Evolutionary conservation across 2,113 vertebrate genomes (phyloP).

Genomic region (Xyrauchen texanus): DNA sequence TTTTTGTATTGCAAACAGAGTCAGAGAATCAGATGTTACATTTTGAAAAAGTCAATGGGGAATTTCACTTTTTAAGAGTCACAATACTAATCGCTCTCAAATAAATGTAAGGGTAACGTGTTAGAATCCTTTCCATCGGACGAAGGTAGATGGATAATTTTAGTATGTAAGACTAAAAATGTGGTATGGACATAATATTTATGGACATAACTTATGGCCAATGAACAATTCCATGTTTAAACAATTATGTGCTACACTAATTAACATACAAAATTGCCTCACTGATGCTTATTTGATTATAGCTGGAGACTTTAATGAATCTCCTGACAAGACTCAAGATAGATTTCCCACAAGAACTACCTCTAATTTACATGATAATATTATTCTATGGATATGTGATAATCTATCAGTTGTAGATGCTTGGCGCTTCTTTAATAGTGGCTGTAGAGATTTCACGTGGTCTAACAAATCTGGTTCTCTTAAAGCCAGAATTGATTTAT

Average conservation of each 20-base stretch:
- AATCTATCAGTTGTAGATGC: background rate
- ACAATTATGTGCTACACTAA: background rate
- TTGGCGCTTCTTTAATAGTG: background rate
- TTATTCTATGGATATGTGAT: background rate
- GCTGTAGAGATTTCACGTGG: background rate
- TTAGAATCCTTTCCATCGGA: background rate
- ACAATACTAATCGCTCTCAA: background rate
- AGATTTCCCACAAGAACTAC: no score
- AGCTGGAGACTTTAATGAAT: no score
- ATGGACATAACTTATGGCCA: background rate
- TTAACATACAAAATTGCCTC: background rate
- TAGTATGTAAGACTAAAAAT: background rate
- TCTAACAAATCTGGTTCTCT: background rate
- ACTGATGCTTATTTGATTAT: background rate
- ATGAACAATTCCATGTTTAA: background rate
- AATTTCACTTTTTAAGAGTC: background rate
- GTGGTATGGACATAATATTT: background rate
- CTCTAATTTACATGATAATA: no score
- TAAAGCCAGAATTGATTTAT: background rate
- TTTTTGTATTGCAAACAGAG: background rate
- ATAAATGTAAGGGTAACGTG: no score
- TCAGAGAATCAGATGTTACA: background rate
- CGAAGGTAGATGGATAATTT: background rate
- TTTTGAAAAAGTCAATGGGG: background rate
- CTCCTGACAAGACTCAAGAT: no score